Conservation (phyloP, 2,113 vertebrate species). For the Speoplatyrhinus poulsoni region DNA sequence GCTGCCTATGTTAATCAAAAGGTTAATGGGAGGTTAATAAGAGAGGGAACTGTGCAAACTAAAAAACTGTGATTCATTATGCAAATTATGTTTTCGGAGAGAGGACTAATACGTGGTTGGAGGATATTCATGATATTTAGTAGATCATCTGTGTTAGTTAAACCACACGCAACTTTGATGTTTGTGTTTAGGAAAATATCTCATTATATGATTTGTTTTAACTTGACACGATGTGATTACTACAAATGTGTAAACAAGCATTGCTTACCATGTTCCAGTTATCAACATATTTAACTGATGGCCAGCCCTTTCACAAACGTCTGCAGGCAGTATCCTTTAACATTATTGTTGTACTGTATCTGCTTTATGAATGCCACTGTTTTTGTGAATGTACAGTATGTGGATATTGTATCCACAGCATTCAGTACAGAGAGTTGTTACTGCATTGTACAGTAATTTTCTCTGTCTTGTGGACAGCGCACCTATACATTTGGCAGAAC, state of each 20-base stretch:
- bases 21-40: conserved; percentile 80
- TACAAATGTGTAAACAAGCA: conserved; percentile 24
- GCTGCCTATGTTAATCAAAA: conserved; percentile 69
- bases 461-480: conserved; percentile 28
- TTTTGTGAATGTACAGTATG: neutral
- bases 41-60: conserved; percentile 59
- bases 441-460: conserved; percentile 29
- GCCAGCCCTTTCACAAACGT: neutral
- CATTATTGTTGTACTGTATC: conserved; percentile 22
- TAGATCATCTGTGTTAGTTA: conserved; percentile 29
- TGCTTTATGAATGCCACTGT: conserved; percentile 15
- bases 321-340: neutral
- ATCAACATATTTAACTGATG: conserved; percentile 16
- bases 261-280: conserved; percentile 38
- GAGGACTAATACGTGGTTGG: conserved; percentile 38
- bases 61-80: conserved; percentile 64
- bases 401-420: conserved; percentile 18
- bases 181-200: conserved; percentile 34
- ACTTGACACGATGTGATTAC: conserved; percentile 25
- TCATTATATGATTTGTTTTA: conserved; percentile 36
- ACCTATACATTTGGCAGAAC: conserved; percentile 2
- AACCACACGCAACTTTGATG: conserved; percentile 39
- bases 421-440: conserved; percentile 22
- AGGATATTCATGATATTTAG: conserved; percentile 55
- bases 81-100: conserved; percentile 58